Percentiles rank a stretch among this genome's conserved stretches.
Evolutionary conservation across 2,113 vertebrate genomes (phyloP).

Genomic region (Dicaeum eximium): DNA sequence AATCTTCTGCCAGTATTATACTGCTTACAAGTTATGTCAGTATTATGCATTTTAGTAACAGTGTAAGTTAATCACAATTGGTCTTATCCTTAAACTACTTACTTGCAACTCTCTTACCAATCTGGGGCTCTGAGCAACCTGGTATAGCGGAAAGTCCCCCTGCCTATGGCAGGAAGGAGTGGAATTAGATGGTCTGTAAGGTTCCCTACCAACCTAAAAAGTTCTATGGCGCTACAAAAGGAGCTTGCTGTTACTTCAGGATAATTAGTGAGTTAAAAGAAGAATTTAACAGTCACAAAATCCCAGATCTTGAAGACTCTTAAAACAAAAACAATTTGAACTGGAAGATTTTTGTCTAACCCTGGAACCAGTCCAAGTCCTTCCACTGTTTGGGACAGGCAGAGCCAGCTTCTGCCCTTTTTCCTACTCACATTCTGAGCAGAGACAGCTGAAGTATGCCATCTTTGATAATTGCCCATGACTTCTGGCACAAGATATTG

Average conservation of each 20-base stretch:
- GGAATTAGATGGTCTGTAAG: neutral
- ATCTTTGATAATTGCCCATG: neutral
- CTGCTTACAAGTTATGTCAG: neutral
- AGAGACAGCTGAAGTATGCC: neutral
- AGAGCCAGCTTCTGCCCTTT: neutral
- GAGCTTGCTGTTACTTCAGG: neutral
- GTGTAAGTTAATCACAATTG: neutral
- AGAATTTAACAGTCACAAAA: neutral
- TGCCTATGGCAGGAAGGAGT: neutral
- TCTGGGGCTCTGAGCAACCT: neutral
- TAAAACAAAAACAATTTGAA: neutral
- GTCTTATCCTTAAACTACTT: neutral
- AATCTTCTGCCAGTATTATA: neutral
- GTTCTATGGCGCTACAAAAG: neutral
- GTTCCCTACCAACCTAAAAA: neutral
- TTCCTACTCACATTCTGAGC: neutral
- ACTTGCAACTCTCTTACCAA: neutral
- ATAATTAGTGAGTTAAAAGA: neutral
- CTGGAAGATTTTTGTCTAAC: neutral
- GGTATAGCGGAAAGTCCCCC: neutral
- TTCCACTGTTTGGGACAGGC: neutral
- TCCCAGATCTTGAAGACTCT: neutral
- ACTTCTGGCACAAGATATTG: neutral
- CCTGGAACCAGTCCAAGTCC: neutral
- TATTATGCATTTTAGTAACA: neutral